phyloP scores from a whole-genome alignment of 2,113 vertebrate species.

The Sylvilagus bachmani region DNA sequence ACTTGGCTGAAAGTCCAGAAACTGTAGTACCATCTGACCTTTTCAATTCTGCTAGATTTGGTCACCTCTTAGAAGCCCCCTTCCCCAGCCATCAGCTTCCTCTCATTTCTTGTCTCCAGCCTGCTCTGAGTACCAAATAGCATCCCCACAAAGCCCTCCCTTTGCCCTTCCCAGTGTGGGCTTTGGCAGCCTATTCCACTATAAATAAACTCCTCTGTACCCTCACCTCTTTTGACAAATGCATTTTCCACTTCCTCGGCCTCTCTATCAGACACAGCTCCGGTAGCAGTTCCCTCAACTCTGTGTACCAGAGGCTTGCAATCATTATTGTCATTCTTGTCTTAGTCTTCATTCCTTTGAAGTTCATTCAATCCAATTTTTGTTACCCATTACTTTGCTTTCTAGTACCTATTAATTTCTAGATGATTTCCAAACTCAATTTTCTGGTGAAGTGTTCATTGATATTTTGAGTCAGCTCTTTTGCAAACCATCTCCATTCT shows the following conservation, averaged over 20 bases:
- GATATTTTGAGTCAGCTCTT: neutral
- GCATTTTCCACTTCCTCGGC: neutral
- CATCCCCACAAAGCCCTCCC: neutral
- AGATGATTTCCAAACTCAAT: slow-evolving; percentile 5
- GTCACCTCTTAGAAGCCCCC: neutral
- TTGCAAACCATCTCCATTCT: neutral
- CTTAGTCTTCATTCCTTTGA: neutral
- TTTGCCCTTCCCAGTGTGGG: neutral
- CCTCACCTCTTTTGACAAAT: neutral
- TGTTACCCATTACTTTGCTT: neutral
- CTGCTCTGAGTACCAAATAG: neutral
- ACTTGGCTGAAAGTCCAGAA: neutral
- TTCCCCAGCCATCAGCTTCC: neutral
- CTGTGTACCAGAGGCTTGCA: neutral
- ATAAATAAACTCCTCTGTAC: neutral
- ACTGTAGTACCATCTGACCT: neutral
- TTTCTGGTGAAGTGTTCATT: neutral
- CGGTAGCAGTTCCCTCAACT: neutral
- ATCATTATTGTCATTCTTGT: neutral
- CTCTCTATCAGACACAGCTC: neutral
- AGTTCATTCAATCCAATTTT: neutral
- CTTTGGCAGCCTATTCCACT: neutral
- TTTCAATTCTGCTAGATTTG: neutral
- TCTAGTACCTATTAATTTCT: no score
- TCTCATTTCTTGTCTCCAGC: neutral